phyloP scores from a whole-genome alignment of 2,888 invertebrate species.

The Drosophila testacea region DNA sequence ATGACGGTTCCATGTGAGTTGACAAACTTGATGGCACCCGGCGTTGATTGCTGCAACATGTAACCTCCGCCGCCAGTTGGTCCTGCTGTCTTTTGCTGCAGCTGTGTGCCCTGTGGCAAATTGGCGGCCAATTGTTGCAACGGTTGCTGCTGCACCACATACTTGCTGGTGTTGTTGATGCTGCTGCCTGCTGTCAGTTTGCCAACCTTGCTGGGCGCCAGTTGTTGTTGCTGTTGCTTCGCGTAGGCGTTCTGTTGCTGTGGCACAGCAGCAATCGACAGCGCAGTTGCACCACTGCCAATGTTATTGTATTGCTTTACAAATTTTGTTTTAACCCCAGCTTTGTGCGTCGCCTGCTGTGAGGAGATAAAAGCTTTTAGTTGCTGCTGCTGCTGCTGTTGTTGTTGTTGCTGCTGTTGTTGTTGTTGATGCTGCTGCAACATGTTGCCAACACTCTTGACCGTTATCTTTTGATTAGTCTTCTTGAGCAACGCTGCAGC shows the following conservation, averaged over 20 bases:
- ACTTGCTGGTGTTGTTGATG: slow-evolving; percentile 63
- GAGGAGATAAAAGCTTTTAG: slow-evolving; percentile 70
- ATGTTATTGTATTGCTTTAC: slow-evolving; percentile 82
- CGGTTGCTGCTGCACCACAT: slow-evolving; percentile 77
- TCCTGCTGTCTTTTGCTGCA: slow-evolving; percentile 77
- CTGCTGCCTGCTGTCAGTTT: slow-evolving; percentile 55
- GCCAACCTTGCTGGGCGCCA: slow-evolving; percentile 72
- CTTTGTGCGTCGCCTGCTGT: slow-evolving; percentile 63
- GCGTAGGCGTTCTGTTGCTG: slow-evolving; percentile 54
- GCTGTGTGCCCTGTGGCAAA: slow-evolving; percentile 81
- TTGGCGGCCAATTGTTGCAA: slow-evolving; percentile 70
- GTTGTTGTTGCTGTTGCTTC: slow-evolving; percentile 66
- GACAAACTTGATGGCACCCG: slow-evolving; percentile 83
- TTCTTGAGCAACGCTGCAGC: slow-evolving; percentile 58
- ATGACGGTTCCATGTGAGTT: slow-evolving; percentile 85
- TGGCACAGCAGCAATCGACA: slow-evolving; percentile 66
- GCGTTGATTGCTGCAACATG: slow-evolving; percentile 58
- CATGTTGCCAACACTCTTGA: slow-evolving; percentile 72
- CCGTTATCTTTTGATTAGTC: slow-evolving; percentile 67
- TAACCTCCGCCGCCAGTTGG: slow-evolving; percentile 49
- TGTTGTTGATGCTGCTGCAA: slow-evolving; percentile 76
- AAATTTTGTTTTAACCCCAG: slow-evolving; percentile 77
- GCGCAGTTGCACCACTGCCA: slow-evolving; percentile 38
- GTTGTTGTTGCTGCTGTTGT: slow-evolving; percentile 65
- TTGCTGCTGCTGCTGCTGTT: slow-evolving; percentile 69